phyloP scores from a whole-genome alignment of 1,140 invertebrate genomes.

The Antheraea pernyi region DNA sequence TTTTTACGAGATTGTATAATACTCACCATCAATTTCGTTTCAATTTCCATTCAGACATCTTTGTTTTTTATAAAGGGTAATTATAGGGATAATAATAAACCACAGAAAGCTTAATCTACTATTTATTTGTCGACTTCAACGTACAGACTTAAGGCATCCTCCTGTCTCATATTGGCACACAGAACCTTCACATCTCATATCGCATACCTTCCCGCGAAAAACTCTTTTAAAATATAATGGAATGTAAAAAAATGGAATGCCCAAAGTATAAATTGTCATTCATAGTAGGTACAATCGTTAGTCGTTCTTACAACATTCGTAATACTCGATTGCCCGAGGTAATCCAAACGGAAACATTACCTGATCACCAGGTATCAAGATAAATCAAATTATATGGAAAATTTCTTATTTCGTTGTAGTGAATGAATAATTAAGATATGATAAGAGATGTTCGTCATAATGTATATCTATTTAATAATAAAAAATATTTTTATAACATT shows the following conservation, averaged over 20 bases:
- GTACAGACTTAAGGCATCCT: constrained; percentile 75
- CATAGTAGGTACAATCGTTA: constrained; percentile 37
- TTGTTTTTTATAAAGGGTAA: not conserved
- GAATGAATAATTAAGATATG: too few relatives aligned
- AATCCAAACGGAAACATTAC: not conserved
- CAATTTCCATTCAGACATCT: too few relatives aligned
- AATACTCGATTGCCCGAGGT: not conserved
- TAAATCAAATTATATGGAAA: too few relatives aligned
- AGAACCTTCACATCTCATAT: constrained; percentile 51
- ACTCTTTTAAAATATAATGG: constrained; percentile 53
- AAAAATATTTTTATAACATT: too few relatives aligned
- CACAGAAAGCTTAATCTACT: constrained; percentile 72
- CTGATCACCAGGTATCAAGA: not conserved
- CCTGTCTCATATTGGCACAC: constrained; percentile 72
- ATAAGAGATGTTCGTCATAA: too few relatives aligned
- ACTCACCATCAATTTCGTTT: too few relatives aligned
- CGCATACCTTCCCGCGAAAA: constrained; percentile 42
- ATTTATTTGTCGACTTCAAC: constrained; percentile 76
- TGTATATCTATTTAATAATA: too few relatives aligned
- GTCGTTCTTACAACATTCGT: constrained; percentile 28
- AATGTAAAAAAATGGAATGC: constrained; percentile 63
- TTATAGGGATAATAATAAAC: constrained; percentile 10
- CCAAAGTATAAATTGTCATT: constrained; percentile 37
- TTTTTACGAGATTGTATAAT: too few relatives aligned
- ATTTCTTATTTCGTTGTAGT: too few relatives aligned